Conservation (phyloP, 37 sponge, comb jelly and placozoan genomes). For the Ianthella basta region DNA sequence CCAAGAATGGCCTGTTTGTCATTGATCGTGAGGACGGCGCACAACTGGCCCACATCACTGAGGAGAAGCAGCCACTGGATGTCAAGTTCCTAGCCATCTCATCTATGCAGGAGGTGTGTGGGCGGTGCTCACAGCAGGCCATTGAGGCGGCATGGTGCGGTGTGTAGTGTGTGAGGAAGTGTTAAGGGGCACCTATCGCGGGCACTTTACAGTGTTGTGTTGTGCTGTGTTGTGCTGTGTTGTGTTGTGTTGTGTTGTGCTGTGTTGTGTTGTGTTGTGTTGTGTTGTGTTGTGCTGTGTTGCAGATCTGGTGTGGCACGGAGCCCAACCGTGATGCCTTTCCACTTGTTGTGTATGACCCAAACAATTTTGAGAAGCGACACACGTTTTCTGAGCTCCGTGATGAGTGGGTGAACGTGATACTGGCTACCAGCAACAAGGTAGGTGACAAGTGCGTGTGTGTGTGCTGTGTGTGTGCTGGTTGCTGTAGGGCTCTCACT, state of each 20-base stretch:
- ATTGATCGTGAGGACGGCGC: constrained; percentile 49
- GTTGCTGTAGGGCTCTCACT: not conserved
- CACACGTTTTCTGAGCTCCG: constrained; percentile 38
- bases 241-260: not conserved
- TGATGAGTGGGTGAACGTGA: constrained; percentile 63
- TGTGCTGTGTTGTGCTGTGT: no score
- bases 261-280: not conserved
- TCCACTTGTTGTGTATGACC: constrained; percentile 63
- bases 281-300: not conserved
- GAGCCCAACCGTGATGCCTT: constrained; percentile 31
- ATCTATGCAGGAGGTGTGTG: constrained; percentile 50
- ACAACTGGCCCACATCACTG: constrained; percentile 62
- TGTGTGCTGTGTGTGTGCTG: constrained; percentile 17
- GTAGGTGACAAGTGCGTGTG: constrained; percentile 24
- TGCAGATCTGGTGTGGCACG: constrained; percentile 74
- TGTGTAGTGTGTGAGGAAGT: not conserved
- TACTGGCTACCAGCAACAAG: constrained; percentile 47
- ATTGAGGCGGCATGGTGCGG: not conserved
- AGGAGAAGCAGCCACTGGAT: constrained; percentile 56
- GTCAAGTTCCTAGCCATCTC: constrained; percentile 64
- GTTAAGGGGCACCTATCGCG: no score
- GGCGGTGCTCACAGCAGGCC: no score
- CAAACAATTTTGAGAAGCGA: constrained; percentile 32
- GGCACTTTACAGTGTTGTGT: no score
- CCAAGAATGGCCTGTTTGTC: constrained; percentile 50